Base-by-base conservation (phyloP, 2,797 vertebrate genomes). In the Anas bernieri region DNA sequence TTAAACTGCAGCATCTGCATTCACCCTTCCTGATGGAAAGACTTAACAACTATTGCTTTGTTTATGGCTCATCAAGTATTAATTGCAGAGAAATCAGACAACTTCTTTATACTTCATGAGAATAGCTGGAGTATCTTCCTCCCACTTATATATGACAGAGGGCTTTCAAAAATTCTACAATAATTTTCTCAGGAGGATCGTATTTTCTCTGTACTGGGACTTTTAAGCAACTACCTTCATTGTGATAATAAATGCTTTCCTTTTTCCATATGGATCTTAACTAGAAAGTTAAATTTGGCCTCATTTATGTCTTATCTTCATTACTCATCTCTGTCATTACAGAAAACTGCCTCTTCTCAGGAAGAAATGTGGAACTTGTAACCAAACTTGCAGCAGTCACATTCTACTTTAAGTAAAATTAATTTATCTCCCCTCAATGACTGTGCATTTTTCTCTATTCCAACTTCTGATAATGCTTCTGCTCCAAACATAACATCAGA, bases 281-380 rank as follows among this genome's bases (percentile, higher is more conserved):
- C 18, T 48, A 59, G 58, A 62, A 90, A 83, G 33, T 54, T 75
- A 66, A 90, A 94, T 68, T 10, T 61, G 39, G 50, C 35, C 45
- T 78, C 5, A 2, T 33, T 78, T 75, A 74, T 43, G 48, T 52
- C 86, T 54, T 48, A 33, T 61, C 75, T 28, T 74, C 33, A 67
- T 85, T 70, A 56, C 41, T 72, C 37, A 54, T 83, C 72, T 11
- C 45, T 46, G 58, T 68, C 20, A 3, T 82, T 82, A 93, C 4
- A 91, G 85, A 83, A 86, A 92, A 33, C 30, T 75, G 85, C 12
- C 64, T 86, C 35, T 91, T 50, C 61, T 83, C 46, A 83, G 72
- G 48, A 92, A 88, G 45, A 75, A 31, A 15, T 4, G 73, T 13
- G 54, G 48, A 83, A 92, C 58, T 77, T 92, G 66, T 70, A 94